Evolutionary conservation across 2,888 invertebrate genomes (phyloP).

Genomic region (Cosmorhoe ocellata): DNA sequence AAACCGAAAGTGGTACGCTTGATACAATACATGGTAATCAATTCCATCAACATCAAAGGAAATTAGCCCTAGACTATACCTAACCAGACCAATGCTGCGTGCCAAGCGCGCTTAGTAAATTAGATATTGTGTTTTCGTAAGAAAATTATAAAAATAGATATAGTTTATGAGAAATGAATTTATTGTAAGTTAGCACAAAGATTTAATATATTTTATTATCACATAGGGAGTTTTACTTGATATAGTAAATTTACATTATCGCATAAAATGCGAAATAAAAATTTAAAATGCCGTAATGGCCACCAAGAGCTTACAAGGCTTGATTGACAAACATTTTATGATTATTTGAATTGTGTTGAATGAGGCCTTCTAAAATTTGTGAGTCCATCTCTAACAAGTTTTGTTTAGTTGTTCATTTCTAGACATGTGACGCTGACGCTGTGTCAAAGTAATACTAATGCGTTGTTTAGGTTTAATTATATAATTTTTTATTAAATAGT

Average conservation of each 20-base stretch:
- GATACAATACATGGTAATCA: conserved; percentile 29
- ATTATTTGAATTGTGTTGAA: conserved; percentile 19
- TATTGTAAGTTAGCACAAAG: conserved; percentile 83
- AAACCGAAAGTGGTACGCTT: conserved; percentile 44
- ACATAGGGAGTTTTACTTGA: conserved; percentile 77
- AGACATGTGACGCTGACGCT: neutral
- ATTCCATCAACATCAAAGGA: conserved; percentile 49
- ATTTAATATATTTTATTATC: conserved; percentile 83
- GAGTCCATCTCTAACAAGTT: conserved; percentile 9
- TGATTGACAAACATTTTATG: conserved; percentile 27
- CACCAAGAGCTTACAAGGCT: conserved; percentile 63
- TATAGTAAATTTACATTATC: conserved; percentile 75
- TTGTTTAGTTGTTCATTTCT: neutral
- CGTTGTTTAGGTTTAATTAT: too few relatives aligned
- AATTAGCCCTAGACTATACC: conserved; percentile 53
- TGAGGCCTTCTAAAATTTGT: conserved; percentile 15
- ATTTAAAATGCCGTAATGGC: conserved; percentile 59
- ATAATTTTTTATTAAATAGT: neutral
- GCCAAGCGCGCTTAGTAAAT: conserved; percentile 73
- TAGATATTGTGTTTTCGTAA: conserved; percentile 70
- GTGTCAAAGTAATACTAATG: neutral
- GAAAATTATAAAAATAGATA: conserved; percentile 65
- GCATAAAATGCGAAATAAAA: conserved; percentile 72
- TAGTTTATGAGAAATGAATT: conserved; percentile 80
- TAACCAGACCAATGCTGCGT: conserved; percentile 74